Evolutionary conservation across 2,113 vertebrate genomes (phyloP).

Genomic region (Recurvirostra avosetta): DNA sequence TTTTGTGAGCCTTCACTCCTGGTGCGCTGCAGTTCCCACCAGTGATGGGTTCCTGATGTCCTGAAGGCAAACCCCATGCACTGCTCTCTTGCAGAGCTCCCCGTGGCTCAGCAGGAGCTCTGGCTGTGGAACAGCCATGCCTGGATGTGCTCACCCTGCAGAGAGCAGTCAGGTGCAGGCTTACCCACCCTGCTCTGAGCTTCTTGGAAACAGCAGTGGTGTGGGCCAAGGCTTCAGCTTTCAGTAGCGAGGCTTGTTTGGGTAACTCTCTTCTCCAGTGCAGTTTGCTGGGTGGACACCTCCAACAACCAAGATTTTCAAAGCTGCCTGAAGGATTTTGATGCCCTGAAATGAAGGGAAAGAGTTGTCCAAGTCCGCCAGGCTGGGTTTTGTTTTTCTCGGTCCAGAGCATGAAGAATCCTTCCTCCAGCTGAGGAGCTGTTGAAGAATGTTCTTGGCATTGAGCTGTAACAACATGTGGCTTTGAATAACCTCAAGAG

Average conservation of each 20-base stretch:
- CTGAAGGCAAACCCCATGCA: not conserved
- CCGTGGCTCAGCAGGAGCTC: not conserved
- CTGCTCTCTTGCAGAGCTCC: not conserved
- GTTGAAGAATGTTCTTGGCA: slow-evolving; percentile 30
- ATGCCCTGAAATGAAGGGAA: not conserved
- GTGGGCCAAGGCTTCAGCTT: not conserved
- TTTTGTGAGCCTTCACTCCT: not conserved
- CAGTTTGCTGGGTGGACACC: not conserved
- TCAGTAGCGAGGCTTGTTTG: not conserved
- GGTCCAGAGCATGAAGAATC: not conserved
- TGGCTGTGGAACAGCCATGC: not conserved
- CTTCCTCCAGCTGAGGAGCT: slow-evolving; percentile 47
- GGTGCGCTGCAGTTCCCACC: not conserved
- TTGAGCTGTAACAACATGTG: slow-evolving; percentile 28
- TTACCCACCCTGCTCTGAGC: not conserved
- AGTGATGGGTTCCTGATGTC: not conserved
- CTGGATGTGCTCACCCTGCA: not conserved
- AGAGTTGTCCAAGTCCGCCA: not conserved
- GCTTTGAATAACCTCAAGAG: slow-evolving; percentile 58
- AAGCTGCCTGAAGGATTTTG: slow-evolving; percentile 21
- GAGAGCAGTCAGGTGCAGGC: not conserved
- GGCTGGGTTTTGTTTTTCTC: slow-evolving; percentile 35
- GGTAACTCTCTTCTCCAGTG: not conserved
- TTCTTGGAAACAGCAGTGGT: not conserved
- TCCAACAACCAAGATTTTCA: not conserved